These are phyloP conservation scores for Lithophane socia DNA, from an alignment of 2,888 invertebrate genomes.

Conservation along the genomic window DNA sequence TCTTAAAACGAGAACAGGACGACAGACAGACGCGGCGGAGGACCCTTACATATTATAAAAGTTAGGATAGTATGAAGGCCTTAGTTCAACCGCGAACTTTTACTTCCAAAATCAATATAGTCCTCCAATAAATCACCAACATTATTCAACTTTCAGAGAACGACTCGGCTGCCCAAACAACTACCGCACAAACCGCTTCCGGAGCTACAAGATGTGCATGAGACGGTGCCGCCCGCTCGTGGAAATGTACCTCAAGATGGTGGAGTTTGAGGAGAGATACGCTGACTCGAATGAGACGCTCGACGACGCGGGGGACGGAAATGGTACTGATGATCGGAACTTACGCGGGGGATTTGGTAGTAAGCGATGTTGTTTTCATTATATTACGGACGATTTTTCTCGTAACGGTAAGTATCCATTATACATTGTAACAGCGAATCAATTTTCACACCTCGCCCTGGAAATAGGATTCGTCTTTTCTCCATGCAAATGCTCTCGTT, in stretches of 20 bases:
- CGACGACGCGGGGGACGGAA: not conserved
- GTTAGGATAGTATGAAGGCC: too few species aligned
- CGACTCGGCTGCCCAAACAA: conserved; percentile 77
- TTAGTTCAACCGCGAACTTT: too few species aligned
- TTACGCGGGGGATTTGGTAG: conserved; percentile 22
- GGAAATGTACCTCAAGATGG: conserved; percentile 74
- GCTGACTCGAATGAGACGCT: not conserved
- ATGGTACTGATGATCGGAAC: conserved; percentile 3
- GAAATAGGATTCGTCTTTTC: too few species aligned
- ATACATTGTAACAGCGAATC: too few species aligned
- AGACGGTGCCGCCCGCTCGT: conserved; percentile 71
- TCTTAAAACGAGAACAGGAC: too few species aligned
- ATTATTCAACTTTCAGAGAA: conserved; percentile 68
- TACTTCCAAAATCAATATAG: not conserved
- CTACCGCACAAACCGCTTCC: conserved; percentile 77
- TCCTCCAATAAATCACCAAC: too few species aligned
- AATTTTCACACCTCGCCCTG: too few species aligned
- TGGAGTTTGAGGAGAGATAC: conserved; percentile 50
- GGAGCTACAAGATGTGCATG: conserved; percentile 73
- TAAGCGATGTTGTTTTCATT: not conserved
- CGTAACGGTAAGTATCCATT: too few species aligned
- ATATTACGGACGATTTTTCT: too few species aligned
- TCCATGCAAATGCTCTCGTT: too few species aligned
- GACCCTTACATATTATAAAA: too few species aligned
- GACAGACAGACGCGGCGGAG: too few species aligned